Evolutionary conservation across 2,113 vertebrate genomes (phyloP), one percentile per base, ranked within the genome.

Genomic region (Epinephelus lanceolatus): DNA sequence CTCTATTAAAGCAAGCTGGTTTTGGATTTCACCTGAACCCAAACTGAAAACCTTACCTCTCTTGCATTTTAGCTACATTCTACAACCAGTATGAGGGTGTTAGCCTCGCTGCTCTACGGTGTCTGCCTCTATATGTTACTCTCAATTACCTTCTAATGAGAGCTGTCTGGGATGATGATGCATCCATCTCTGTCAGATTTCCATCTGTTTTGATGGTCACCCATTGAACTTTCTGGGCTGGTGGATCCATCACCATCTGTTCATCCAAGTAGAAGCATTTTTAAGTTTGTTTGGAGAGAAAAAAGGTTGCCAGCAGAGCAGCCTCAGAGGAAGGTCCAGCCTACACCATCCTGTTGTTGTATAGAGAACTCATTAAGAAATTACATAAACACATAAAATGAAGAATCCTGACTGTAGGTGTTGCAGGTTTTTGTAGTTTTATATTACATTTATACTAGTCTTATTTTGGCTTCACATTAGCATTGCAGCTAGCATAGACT

Each of bases 141-240:
- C 47, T 83, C 68, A 66, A 49, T 72, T 18, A 59, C 21, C 18
- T 40, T 51, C 53, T 57, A 49, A 83, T 71, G 52, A 84, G n/a
- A 59, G 42, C 69, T 55, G 70, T 47, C 61, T 59, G 66, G 56
- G 51, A 71, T 27, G 55, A 69, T n/a, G 33, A 37, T 6, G n/a
- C 0, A 25, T 63, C 67, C 71, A 56, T 85, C 83, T 70, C 49
- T 56, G 71, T 85, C 71, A 70, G 63, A 62, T 75, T 61, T 33
- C 76, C 83, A 75, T 85, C 71, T 69, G 83, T 69, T 80, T 69
- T 85, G 65, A 85, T 62, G 57, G 76, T 63, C 77, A 67, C 25
- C 19, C 59, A 57, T 27, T 73, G 61, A 63, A 63, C 51, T 57
- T 63, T 47, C 5, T 18, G 23, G 10, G 18, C 80, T 13, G 12